Conservation (phyloP, 2,797 vertebrate genomes). For the Karalla daura region DNA sequence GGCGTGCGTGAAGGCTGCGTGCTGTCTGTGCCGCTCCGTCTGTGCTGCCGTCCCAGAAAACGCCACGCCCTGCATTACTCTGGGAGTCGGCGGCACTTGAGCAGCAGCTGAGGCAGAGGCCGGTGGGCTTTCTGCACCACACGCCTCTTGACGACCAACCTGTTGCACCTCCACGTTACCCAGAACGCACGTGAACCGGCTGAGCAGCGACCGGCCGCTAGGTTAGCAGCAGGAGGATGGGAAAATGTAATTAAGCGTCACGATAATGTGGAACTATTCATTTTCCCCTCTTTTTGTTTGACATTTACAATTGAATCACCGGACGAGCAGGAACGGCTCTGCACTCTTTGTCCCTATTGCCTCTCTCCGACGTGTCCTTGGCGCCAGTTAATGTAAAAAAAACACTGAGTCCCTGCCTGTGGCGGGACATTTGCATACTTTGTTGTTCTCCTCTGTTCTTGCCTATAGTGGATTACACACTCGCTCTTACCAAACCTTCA, state of each 20-base stretch:
- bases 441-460: background rate
- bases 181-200: background rate
- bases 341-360: too few relatives aligned
- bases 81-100: conserved; percentile 1
- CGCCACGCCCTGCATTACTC: background rate
- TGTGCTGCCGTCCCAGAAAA: conserved; percentile 16
- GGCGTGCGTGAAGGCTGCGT: conserved; percentile 37
- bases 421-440: background rate
- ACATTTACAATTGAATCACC: too few relatives aligned
- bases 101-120: conserved; percentile 4
- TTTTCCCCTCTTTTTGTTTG: too few relatives aligned
- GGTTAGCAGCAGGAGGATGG: too few relatives aligned
- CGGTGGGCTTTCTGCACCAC: background rate
- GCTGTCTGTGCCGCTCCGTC: conserved; percentile 14
- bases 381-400: too few relatives aligned
- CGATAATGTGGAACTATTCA: too few relatives aligned
- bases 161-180: background rate
- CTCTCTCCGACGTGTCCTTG: too few relatives aligned
- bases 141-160: background rate
- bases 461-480: background rate
- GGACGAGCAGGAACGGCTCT: too few relatives aligned
- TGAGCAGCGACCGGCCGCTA: background rate
- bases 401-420: too few relatives aligned
- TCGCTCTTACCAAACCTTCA: background rate
- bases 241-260: too few relatives aligned